Conservation (phyloP, 2,888 invertebrate species). For the Machimus atricapillus region DNA sequence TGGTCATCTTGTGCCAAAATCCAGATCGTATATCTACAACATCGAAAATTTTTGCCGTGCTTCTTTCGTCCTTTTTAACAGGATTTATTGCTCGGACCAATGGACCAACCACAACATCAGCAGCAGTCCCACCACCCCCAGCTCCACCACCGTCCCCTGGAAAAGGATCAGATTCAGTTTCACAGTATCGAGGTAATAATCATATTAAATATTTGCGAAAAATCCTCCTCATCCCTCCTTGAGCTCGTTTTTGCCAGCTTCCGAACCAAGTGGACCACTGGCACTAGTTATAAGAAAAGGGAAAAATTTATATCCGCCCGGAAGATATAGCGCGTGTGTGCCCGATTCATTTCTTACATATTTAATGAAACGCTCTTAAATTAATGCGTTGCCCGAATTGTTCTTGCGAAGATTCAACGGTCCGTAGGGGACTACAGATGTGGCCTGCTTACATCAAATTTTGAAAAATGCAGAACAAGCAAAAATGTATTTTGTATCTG, state of each 20-base stretch:
- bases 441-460: neutral
- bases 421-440: neutral
- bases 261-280: neutral
- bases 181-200: slow-evolving; percentile 46
- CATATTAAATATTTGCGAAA: slow-evolving; percentile 11
- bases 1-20: slow-evolving; percentile 47
- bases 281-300: neutral
- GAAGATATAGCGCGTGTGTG: neutral
- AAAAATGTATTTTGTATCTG: neutral
- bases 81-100: slow-evolving; percentile 20
- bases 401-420: neutral
- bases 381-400: neutral
- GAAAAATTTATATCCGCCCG: neutral
- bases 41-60: slow-evolving; percentile 22
- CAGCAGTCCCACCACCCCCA: slow-evolving; percentile 32
- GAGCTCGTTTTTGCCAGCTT: neutral
- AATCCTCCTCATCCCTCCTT: neutral
- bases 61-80: slow-evolving; percentile 24
- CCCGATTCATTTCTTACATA: neutral
- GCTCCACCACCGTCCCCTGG: slow-evolving; percentile 22
- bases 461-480: neutral
- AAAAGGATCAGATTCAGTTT: slow-evolving; percentile 42
- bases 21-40: slow-evolving; percentile 45
- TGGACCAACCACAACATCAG: slow-evolving; percentile 44
- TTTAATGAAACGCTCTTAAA: neutral